phyloP scores from a whole-genome alignment of 2,888 invertebrate genomes.

The Eledona agricola region DNA sequence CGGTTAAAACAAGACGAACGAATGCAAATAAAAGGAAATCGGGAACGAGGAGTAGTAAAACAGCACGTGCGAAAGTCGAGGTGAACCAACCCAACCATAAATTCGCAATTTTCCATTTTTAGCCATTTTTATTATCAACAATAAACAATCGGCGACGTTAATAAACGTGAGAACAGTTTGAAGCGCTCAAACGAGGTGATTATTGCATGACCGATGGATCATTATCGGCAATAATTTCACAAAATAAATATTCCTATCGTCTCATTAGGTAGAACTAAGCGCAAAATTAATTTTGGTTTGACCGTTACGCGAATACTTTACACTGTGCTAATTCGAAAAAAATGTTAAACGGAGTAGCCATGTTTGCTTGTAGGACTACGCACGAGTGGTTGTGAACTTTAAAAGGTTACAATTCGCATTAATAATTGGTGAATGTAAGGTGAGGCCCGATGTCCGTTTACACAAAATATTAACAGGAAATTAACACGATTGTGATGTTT shows the following conservation, averaged over 20 bases:
- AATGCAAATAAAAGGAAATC: too few species aligned
- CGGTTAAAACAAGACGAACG: too few species aligned
- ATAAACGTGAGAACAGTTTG: conserved; percentile 25
- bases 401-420: conserved; percentile 17
- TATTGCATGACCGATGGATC: conserved; percentile 10
- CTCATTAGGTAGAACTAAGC: conserved; percentile 7
- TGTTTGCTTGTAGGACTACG: too few species aligned
- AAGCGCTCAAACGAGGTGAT: conserved; percentile 15
- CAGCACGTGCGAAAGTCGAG: conserved; percentile 1
- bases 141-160: conserved; percentile 14
- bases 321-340: too few species aligned
- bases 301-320: too few species aligned
- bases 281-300: too few species aligned
- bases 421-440: conserved; percentile 18
- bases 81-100: not conserved
- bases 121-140: conserved; percentile 1
- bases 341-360: too few species aligned
- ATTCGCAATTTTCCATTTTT: not conserved
- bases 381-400: conserved; percentile 22
- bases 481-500: conserved; percentile 21
- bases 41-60: not conserved
- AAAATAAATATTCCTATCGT: conserved; percentile 8
- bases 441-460: conserved; percentile 17
- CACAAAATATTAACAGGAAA: conserved; percentile 21
- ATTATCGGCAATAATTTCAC: conserved; percentile 20